These are phyloP conservation scores for Chymomyza costata DNA, from an alignment of 1,140 invertebrate genomes.

Conservation along the genomic window DNA sequence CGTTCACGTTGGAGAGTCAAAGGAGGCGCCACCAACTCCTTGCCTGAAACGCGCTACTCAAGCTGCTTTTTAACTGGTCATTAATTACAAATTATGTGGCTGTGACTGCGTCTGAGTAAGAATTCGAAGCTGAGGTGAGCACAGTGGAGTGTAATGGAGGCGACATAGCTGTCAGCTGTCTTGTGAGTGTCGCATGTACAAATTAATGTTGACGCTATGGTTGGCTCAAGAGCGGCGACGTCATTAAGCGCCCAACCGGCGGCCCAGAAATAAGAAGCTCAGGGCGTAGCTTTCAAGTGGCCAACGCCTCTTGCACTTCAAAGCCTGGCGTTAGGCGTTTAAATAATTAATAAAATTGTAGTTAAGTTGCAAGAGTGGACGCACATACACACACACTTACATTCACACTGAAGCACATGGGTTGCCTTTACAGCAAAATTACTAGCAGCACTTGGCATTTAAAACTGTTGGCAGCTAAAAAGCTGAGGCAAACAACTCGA, in stretches of 20 bases:
- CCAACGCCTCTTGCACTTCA: slow-evolving; percentile 41
- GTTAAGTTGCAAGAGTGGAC: slow-evolving; percentile 24
- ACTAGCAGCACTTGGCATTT: slow-evolving; percentile 6
- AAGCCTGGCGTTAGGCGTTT: slow-evolving; percentile 35
- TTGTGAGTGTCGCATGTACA: slow-evolving; percentile 58
- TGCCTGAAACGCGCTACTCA: slow-evolving; percentile 8
- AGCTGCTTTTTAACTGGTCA: slow-evolving; percentile 64
- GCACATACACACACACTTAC: slow-evolving; percentile 34
- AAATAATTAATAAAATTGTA: slow-evolving; percentile 66
- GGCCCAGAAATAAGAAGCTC: slow-evolving; percentile 9
- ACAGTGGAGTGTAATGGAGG: too few relatives aligned
- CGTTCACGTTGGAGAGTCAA: slow-evolving; percentile 4
- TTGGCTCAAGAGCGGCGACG: slow-evolving; percentile 49
- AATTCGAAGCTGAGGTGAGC: too few relatives aligned
- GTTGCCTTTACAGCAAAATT: slow-evolving; percentile 20
- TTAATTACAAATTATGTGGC: slow-evolving; percentile 68
- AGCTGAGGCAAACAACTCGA: slow-evolving; percentile 30
- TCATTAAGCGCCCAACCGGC: slow-evolving; percentile 53
- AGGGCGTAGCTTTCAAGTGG: slow-evolving; percentile 30
- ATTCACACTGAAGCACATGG: slow-evolving; percentile 14
- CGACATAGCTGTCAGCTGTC: slow-evolving; percentile 60
- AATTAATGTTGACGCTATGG: slow-evolving; percentile 54
- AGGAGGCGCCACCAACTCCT: slow-evolving; percentile 2
- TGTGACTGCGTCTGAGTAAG: too few relatives aligned
- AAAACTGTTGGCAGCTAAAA: slow-evolving; percentile 31